Base-by-base conservation (phyloP, 2,888 invertebrate genomes). In the Lepas anatifera region DNA sequence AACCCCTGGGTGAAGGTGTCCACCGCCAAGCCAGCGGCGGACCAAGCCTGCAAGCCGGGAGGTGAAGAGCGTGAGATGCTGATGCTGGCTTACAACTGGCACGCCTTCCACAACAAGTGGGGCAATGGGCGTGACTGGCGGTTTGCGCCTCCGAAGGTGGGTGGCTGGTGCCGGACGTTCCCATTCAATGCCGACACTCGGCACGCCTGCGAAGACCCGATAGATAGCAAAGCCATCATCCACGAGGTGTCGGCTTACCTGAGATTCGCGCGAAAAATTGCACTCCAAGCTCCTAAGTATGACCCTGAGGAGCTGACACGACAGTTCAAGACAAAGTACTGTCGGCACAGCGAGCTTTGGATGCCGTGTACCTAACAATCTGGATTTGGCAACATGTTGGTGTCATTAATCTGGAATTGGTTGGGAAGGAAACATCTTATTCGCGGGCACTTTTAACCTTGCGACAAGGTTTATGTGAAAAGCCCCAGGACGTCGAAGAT, bases 151-250 rank as follows among this genome's bases (percentile, higher is more conserved):
- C 81, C 83, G 1, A 81, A 82, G 25, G 87, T 89, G 72, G 92
- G 92, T 0, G 87, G 88, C 52, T 92, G 91, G 89, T 85, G 88
- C 63, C 81, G 90, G 73, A 85, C 89, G 71, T 91, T 88, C 80
- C 92, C 92, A 0, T 79, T 85, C 74, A 78, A 76, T 76, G 79
- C 75, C 72, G 75, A 73, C 52, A 77, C 77, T 8, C 69, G 68
- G 74, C 71, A 71, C 66, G 73, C 73, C 10, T 76, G 69, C 32
- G 71, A 69, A 18, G 70, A 70, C 70, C 71, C 71, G 3, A 27
- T 70, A 7, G 71, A 68, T 68, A 32, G 58, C 58, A 58, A 58
- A 25, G 58, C 58, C 32, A 58, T 58, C 58, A 25, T 58, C 29
- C 29, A 58, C 32, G 58, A 58, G 32, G 58, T 58, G 58, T 58